A percentile compares a stretch with the other conserved stretches of the same genome.
These are phyloP conservation scores for Vespertilio murinus DNA, from an alignment of 2,797 vertebrate species.

Conservation along the genomic window DNA sequence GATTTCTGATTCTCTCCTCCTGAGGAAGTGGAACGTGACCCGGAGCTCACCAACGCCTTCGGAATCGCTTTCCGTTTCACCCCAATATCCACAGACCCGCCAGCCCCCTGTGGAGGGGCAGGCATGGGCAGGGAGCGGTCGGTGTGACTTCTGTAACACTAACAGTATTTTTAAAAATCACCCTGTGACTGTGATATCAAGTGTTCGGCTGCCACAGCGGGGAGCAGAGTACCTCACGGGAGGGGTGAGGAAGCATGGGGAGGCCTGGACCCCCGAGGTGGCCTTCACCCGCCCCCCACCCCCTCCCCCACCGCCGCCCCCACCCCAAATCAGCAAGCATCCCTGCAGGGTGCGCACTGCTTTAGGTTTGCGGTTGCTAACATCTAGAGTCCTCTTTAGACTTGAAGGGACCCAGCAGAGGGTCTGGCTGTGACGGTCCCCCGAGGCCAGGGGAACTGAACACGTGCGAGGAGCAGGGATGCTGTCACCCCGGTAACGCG, in stretches of 20 bases:
- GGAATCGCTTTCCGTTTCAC: not conserved
- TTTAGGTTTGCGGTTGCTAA: not conserved
- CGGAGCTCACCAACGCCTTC: not conserved
- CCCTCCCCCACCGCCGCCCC: not conserved
- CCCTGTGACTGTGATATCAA: not conserved
- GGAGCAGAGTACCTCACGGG: not conserved
- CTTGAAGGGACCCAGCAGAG: not conserved
- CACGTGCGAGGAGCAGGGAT: constrained; percentile 60
- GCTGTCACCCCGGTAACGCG: constrained; percentile 58
- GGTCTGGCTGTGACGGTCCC: not conserved
- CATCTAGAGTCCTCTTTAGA: not conserved
- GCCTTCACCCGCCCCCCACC: not conserved
- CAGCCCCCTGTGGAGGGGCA: not conserved
- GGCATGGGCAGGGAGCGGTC: not conserved
- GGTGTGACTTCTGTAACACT: not conserved
- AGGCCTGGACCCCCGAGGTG: not conserved
- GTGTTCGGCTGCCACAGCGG: not conserved
- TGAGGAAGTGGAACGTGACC: not conserved
- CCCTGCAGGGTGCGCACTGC: not conserved
- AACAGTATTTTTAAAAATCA: not conserved
- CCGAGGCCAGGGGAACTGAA: not conserved
- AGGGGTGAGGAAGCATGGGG: not conserved
- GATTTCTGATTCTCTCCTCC: not conserved
- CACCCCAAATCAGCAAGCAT: not conserved
- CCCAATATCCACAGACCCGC: not conserved